Conservation (phyloP, 2,797 vertebrate species). For the Falco rusticolus region DNA sequence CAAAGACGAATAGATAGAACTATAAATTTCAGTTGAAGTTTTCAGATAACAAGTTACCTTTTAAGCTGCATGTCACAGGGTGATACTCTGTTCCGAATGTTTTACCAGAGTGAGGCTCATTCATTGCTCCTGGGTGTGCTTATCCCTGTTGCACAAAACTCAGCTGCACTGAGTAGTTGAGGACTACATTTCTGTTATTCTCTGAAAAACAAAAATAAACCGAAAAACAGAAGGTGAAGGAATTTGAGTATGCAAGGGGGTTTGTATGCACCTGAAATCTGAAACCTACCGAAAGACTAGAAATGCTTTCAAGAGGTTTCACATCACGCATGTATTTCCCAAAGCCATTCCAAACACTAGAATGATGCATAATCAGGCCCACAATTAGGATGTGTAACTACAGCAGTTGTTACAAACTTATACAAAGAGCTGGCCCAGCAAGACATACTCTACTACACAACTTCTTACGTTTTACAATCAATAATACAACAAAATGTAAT, state of each 20-base stretch:
- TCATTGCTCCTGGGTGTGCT: neutral
- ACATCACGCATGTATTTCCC: neutral
- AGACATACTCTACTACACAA: neutral
- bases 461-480: conserved; percentile 32
- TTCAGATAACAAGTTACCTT: neutral
- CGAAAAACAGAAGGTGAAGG: neutral
- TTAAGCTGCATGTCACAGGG: neutral
- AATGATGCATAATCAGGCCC: neutral
- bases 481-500: conserved; percentile 39
- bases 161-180: neutral
- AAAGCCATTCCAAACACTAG: neutral
- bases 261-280: neutral
- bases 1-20: neutral
- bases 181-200: neutral
- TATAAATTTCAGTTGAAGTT: neutral
- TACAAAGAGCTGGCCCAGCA: neutral
- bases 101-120: neutral
- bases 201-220: neutral
- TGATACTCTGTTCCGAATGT: neutral
- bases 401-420: neutral
- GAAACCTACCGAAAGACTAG: neutral
- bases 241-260: neutral
- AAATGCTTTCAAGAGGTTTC: neutral
- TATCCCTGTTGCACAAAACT: neutral
- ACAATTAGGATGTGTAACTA: neutral